phyloP scores from a whole-genome alignment of 1,140 invertebrate species.

The Daktulosphaira vitifoliae region DNA sequence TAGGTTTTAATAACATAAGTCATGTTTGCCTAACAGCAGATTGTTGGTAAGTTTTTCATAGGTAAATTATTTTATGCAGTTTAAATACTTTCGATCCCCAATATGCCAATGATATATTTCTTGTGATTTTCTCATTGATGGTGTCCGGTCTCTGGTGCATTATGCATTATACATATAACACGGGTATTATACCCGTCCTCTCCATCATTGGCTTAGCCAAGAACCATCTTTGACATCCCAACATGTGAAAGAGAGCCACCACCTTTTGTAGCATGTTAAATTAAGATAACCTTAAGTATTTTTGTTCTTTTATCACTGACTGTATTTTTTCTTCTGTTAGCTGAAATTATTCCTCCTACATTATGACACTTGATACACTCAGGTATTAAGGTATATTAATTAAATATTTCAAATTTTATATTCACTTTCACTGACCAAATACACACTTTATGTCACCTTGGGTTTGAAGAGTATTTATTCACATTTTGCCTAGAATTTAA shows the following conservation, averaged over 20 bases:
- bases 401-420: slow-evolving; percentile 47
- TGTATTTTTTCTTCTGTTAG: slow-evolving; percentile 97
- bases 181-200: too few relatives aligned
- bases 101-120: too few relatives aligned
- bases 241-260: too few relatives aligned
- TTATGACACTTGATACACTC: slow-evolving; percentile 96
- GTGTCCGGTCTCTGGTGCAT: too few relatives aligned
- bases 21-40: not conserved
- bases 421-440: slow-evolving; percentile 90
- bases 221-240: too few relatives aligned
- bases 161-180: too few relatives aligned
- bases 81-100: too few relatives aligned
- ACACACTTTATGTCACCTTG: slow-evolving; percentile 91
- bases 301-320: slow-evolving; percentile 97
- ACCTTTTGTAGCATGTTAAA: too few relatives aligned
- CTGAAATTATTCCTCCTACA: slow-evolving; percentile 99
- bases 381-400: slow-evolving; percentile 52
- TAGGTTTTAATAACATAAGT: not conserved
- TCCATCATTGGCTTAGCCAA: too few relatives aligned
- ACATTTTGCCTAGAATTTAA: slow-evolving; percentile 78
- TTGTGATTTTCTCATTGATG: too few relatives aligned
- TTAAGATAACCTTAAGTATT: slow-evolving; percentile 87
- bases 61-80: too few relatives aligned
- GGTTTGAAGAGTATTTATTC: slow-evolving; percentile 85
- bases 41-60: slow-evolving; percentile 5